Evolutionary conservation across 2,113 vertebrate species (phyloP), one percentile per base, ranked within the genome.

Genomic region (Cheirogaleus medius): DNA sequence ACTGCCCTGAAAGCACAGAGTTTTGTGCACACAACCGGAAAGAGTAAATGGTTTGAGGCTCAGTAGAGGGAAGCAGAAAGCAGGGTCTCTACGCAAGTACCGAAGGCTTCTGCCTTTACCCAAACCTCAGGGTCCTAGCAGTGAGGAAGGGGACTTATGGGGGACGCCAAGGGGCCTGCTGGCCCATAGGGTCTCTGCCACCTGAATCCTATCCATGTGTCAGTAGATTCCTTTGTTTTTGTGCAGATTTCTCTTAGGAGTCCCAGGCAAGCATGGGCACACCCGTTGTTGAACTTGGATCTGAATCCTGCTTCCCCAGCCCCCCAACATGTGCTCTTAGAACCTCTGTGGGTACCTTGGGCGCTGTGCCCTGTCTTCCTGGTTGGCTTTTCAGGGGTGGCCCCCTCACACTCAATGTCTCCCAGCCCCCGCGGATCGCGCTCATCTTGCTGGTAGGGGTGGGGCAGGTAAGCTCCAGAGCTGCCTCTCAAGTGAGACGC

Each of bases 231-330:
- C 32, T 89, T 95, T 7, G 1, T 58, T 39, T 85, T 66, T 71
- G 17, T 83, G n/a, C 42, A 32, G 71, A 39, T 56, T 56, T 69
- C 74, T 82, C 4, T 29, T 60, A 58, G 78, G 92, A 44, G 12
- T 3, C 39, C 21, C 5, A 1, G 29, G 27, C 3, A 1, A 87
- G 23, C 34, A 47, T 42, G 20, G 66, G 6, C n/a, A 5, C 0
- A 0, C 54, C 54, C 1, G 0, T 27, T 60, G 15, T 27, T 73
- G 63, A 47, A 10, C 64, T 49, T 80, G 17, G 91, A 13, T 76
- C 78, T 34, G 84, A 85, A 37, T 7, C 37, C 84, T 15, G 25
- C 77, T 14, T 37, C 56, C 39, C 66, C n/a, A 13, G 34, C 11
- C 27, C 39, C 32, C 54, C 23, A 8, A 0, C 21, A 37, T 25